A percentile compares a stretch with the other conserved stretches of the same genome.
Conservation (phyloP, 37 sponge, comb jelly and placozoan species). For the Haliclona indistincta region DNA sequence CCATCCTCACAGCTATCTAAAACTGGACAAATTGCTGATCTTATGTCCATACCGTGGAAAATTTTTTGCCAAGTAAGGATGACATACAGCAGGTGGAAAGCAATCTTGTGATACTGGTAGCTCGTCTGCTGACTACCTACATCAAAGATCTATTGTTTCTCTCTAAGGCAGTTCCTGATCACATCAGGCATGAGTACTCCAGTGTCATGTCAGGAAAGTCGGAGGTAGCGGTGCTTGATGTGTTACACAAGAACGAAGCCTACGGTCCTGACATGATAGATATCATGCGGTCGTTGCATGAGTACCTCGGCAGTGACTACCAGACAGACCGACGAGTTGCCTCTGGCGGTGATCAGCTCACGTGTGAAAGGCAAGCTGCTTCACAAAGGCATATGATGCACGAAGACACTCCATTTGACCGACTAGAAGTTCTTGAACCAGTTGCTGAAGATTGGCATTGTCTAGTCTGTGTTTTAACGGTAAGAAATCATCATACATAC, state of each 20-base stretch:
- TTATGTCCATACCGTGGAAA: background rate
- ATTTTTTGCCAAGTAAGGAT: background rate
- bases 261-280: conserved; percentile 22
- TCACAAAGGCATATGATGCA: background rate
- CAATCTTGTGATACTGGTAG: conserved; percentile 10
- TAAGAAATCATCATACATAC: background rate
- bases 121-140: conserved; percentile 1
- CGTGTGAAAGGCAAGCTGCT: too few relatives aligned
- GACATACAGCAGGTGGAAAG: background rate
- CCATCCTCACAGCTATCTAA: background rate
- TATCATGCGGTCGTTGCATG: conserved; percentile 23
- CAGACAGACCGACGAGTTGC: background rate
- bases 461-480: background rate
- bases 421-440: conserved; percentile 13
- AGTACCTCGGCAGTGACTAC: conserved; percentile 12
- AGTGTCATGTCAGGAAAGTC: conserved; percentile 17
- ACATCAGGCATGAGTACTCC: conserved; percentile 21
- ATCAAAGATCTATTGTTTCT: background rate
- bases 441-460: conserved; percentile 28
- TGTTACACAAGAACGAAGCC: conserved; percentile 19
- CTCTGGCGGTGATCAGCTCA: conserved; percentile 30
- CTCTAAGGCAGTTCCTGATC: background rate
- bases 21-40: background rate
- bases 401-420: background rate
- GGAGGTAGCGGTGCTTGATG: conserved; percentile 27